Conservation (phyloP, 2,888 invertebrate genomes). For the Myopa testacea region DNA sequence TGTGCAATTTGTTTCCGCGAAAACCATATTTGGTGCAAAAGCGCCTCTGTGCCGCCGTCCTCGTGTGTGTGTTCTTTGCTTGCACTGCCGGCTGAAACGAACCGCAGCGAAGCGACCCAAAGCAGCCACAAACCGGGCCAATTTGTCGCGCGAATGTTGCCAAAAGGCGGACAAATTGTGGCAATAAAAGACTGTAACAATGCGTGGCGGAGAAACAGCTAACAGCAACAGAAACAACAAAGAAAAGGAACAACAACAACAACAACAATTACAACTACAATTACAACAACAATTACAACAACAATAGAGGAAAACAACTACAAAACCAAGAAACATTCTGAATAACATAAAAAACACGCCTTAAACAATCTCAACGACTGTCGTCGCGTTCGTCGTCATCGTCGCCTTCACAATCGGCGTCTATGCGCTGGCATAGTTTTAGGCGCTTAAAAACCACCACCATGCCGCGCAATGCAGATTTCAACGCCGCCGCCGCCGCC, state of each 20-base stretch:
- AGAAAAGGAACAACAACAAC: neutral
- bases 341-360: neutral
- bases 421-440: neutral
- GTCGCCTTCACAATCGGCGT: neutral
- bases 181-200: slow-evolving; percentile 33
- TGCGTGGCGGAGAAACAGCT: neutral
- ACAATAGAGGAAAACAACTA: neutral
- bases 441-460: neutral
- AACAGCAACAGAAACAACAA: slow-evolving; percentile 11
- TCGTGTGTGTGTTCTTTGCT: neutral
- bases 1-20: slow-evolving; percentile 61
- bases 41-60: neutral
- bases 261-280: neutral
- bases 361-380: too few relatives aligned
- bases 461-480: neutral
- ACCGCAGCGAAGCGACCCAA: slow-evolving; percentile 15
- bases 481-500: neutral
- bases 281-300: neutral
- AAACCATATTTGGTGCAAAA: slow-evolving; percentile 37
- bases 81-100: neutral
- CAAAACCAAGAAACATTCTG: too few relatives aligned
- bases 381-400: too few relatives aligned
- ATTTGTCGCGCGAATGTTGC: slow-evolving; percentile 41
- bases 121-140: slow-evolving; percentile 30
- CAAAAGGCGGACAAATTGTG: slow-evolving; percentile 40